phyloP scores from a whole-genome alignment of 2,888 invertebrate genomes.

The Synanthedon formicaeformis region DNA sequence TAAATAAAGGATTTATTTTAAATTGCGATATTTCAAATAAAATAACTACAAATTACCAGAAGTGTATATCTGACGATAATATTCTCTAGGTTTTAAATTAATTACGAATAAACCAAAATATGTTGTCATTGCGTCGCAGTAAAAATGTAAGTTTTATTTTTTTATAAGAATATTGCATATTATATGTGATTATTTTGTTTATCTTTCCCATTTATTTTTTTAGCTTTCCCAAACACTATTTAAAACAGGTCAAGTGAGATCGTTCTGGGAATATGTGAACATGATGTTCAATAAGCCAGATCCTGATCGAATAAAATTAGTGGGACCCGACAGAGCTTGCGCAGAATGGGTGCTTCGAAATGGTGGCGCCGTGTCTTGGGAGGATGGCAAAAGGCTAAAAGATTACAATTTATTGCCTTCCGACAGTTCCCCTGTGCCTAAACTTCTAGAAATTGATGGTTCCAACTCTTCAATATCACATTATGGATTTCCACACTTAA shows the following conservation, averaged over 20 bases:
- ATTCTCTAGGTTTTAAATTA: too few relatives aligned
- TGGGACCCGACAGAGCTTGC: slow-evolving; percentile 91
- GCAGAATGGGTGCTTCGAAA: slow-evolving; percentile 96
- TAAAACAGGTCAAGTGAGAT: slow-evolving; percentile 26
- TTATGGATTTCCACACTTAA: slow-evolving; percentile 86
- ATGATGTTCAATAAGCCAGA: slow-evolving; percentile 79
- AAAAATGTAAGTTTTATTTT: too few relatives aligned
- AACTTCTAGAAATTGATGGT: slow-evolving; percentile 80
- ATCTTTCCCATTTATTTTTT: too few relatives aligned
- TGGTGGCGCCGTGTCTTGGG: slow-evolving; percentile 86
- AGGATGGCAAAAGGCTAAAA: slow-evolving; percentile 57
- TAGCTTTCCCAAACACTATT: background rate
- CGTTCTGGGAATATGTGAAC: slow-evolving; percentile 68
- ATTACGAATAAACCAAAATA: too few relatives aligned
- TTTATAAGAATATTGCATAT: too few relatives aligned
- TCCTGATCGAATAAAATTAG: slow-evolving; percentile 71
- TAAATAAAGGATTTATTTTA: too few relatives aligned
- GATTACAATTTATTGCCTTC: slow-evolving; percentile 84
- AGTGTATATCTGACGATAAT: too few relatives aligned
- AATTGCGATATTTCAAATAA: too few relatives aligned
- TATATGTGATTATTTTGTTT: too few relatives aligned
- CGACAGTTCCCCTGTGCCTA: slow-evolving; percentile 58
- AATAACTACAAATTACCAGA: too few relatives aligned
- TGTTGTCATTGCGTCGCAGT: too few relatives aligned
- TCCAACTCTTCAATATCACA: slow-evolving; percentile 84